Percentiles rank a stretch among this genome's conserved stretches.
phyloP scores from a whole-genome alignment of 2,797 vertebrate genomes.

The Gallinago solitaria region DNA sequence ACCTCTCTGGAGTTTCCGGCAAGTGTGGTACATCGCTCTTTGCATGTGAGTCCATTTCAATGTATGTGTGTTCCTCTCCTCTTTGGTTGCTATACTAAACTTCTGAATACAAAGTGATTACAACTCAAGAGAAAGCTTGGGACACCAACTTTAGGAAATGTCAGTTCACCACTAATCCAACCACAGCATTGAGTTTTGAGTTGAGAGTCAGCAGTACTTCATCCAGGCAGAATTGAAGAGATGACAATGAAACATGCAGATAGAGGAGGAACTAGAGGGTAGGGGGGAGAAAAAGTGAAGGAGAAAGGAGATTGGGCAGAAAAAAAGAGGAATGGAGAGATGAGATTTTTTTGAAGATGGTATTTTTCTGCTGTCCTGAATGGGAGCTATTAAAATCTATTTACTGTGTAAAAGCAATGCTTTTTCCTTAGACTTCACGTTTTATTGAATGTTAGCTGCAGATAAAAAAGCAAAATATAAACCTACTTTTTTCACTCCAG shows the following conservation, averaged over 20 bases:
- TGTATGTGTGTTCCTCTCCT: fast-evolving
- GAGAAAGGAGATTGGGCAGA: neutral
- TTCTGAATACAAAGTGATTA: neutral
- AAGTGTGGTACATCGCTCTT: neutral
- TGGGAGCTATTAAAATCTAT: constrained; percentile 23
- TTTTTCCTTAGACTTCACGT: constrained; percentile 1
- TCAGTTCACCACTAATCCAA: neutral
- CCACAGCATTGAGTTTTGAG: neutral
- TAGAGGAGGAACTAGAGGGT: neutral
- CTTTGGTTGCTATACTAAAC: neutral
- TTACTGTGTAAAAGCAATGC: neutral
- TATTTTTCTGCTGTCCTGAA: neutral
- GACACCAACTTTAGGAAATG: neutral
- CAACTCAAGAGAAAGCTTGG: neutral
- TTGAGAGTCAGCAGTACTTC: neutral
- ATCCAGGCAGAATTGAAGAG: neutral
- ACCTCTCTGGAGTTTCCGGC: neutral
- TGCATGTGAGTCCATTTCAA: neutral
- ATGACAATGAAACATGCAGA: neutral
- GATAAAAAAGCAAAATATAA: constrained; percentile 23
- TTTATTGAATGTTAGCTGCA: neutral
- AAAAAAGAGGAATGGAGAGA: neutral
- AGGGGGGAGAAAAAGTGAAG: neutral
- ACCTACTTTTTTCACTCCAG: neutral
- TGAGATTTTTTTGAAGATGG: neutral